A percentile compares a stretch with the other conserved stretches of the same genome.
These are phyloP conservation scores for Drosophila pegasa DNA, from an alignment of 2,888 invertebrate genomes.

Conservation along the genomic window DNA sequence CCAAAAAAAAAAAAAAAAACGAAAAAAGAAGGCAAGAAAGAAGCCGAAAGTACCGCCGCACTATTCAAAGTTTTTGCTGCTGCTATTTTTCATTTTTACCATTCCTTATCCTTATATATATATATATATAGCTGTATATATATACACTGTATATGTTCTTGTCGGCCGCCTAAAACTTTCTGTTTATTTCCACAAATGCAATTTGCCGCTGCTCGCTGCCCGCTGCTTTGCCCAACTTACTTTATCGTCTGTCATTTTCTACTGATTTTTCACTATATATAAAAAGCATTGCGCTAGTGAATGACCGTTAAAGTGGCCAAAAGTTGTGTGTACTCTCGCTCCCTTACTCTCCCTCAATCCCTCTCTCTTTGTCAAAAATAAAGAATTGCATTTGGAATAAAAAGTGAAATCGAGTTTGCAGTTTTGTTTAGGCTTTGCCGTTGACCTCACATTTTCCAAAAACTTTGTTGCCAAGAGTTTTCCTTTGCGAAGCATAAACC, in stretches of 20 bases:
- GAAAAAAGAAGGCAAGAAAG: background rate
- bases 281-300: conserved; percentile 73
- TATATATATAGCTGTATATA: conserved; percentile 8
- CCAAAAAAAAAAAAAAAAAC: background rate
- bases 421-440: conserved; percentile 37
- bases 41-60: conserved; percentile 36
- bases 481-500: conserved; percentile 21
- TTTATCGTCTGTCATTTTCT: conserved; percentile 77
- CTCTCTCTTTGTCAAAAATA: background rate
- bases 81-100: conserved; percentile 69
- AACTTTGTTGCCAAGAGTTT: conserved; percentile 13
- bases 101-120: conserved; percentile 44
- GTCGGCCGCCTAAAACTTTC: conserved; percentile 65
- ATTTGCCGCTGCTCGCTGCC: conserved; percentile 63
- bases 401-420: conserved; percentile 77
- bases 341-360: background rate
- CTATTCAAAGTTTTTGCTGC: conserved; percentile 69
- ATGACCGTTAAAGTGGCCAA: conserved; percentile 58
- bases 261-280: conserved; percentile 78
- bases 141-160: conserved; percentile 26
- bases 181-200: conserved; percentile 80
- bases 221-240: conserved; percentile 50
- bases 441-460: conserved; percentile 4
- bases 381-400: conserved; percentile 28
- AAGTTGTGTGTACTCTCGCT: conserved; percentile 42